Evolutionary conservation across 2,113 vertebrate genomes (phyloP).

Genomic region (Bothrops jararaca): DNA sequence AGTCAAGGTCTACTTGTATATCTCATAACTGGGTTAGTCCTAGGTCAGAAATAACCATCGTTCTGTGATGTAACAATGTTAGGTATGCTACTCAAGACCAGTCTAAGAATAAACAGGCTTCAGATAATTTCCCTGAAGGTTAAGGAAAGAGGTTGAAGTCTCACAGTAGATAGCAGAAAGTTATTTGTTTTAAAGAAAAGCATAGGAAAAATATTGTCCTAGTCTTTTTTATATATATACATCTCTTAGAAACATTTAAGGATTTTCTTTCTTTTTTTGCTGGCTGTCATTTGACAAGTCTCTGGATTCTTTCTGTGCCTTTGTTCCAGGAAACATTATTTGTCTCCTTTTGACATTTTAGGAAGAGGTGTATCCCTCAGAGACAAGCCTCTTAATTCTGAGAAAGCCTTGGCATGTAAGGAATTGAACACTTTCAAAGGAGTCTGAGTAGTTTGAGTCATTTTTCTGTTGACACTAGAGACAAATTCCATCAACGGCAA

Average conservation of each 20-base stretch:
- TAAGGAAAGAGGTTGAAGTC: neutral
- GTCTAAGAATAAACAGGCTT: neutral
- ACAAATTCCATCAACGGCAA: neutral
- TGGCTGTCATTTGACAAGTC: neutral
- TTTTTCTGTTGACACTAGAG: neutral
- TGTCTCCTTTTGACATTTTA: slow-evolving; percentile 35
- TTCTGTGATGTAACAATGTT: neutral
- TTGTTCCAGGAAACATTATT: slow-evolving; percentile 12
- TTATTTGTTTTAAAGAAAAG: neutral
- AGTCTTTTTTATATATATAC: neutral
- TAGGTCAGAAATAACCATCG: neutral
- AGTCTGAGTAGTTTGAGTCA: neutral
- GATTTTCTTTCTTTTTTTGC: slow-evolving; percentile 6
- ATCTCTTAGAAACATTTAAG: neutral
- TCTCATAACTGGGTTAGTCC: neutral
- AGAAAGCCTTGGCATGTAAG: slow-evolving; percentile 1
- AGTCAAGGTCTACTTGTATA: neutral
- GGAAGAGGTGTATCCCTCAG: slow-evolving; percentile 44
- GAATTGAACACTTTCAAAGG: slow-evolving; percentile 14
- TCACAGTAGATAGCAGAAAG: neutral
- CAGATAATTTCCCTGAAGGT: slow-evolving; percentile 11
- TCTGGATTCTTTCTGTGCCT: slow-evolving; percentile 24
- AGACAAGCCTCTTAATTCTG: slow-evolving; percentile 19
- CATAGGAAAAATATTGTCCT: neutral
- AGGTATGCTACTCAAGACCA: neutral